Conservation (phyloP, 1,140 invertebrate species). For the Macrotrachela quadricornifera region DNA sequence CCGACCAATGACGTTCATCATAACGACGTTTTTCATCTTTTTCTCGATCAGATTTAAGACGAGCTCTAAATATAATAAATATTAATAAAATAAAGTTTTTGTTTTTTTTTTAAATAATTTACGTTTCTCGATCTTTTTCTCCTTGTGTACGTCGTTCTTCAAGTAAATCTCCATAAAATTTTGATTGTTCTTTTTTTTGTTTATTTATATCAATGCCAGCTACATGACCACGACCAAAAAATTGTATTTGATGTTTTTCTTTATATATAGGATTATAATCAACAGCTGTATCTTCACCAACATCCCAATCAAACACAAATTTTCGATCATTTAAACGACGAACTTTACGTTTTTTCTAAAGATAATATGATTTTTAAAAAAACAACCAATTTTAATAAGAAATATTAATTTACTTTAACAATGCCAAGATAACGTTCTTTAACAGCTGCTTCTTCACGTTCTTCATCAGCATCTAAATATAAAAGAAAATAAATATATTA, state of each 20-base stretch:
- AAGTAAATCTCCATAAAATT: conserved; percentile 87
- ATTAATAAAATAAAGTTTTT: too few relatives aligned
- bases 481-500: too few relatives aligned
- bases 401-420: conserved; percentile 37
- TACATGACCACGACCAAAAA: conserved; percentile 87
- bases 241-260: conserved; percentile 77
- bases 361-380: too few relatives aligned
- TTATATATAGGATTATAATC: conserved; percentile 96
- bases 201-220: conserved; percentile 79
- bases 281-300: conserved; percentile 82
- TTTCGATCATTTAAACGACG: conserved; percentile 84
- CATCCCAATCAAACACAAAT: conserved; percentile 99
- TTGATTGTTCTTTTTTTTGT: conserved; percentile 87
- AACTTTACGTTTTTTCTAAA: conserved; percentile 54
- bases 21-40: conserved; percentile 94
- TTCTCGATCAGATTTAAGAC: conserved; percentile 73
- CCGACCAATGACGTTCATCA: conserved; percentile 96
- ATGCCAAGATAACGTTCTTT: conserved; percentile 71
- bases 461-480: not conserved
- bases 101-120: too few relatives aligned
- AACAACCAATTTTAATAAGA: too few relatives aligned
- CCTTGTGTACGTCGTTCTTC: conserved; percentile 81
- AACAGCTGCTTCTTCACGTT: conserved; percentile 5
- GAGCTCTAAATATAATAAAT: conserved; percentile 29
- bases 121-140: conserved; percentile 89